phyloP scores from a whole-genome alignment of 2,888 invertebrate species.

The Pheosia tremula region DNA sequence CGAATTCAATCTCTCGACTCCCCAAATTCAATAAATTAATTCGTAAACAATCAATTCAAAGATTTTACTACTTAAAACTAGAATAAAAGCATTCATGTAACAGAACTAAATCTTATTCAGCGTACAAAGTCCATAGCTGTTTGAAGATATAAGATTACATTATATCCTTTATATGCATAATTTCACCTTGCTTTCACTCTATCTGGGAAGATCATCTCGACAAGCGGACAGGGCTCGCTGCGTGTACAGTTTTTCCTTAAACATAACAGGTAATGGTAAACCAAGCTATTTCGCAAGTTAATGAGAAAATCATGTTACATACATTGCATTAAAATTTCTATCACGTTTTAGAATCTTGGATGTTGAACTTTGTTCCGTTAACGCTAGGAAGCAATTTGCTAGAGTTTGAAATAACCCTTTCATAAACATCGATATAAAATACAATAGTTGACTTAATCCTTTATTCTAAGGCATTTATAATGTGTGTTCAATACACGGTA shows the following conservation, averaged over 20 bases:
- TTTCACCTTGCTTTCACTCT: constrained; percentile 41
- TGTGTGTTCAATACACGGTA: no score
- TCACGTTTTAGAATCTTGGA: neutral
- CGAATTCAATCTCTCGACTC: no score
- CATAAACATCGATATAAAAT: neutral
- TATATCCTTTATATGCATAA: constrained; percentile 30
- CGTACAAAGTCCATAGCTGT: constrained; percentile 7
- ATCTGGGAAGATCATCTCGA: constrained; percentile 46
- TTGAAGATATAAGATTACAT: constrained; percentile 26
- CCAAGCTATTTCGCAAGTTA: neutral
- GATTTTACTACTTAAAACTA: no score
- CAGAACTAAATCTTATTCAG: neutral
- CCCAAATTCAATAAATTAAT: no score
- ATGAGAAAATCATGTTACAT: neutral
- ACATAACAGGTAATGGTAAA: neutral
- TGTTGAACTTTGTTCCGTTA: neutral
- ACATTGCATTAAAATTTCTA: neutral
- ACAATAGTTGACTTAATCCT: no score
- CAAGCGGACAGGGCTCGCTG: constrained; percentile 23
- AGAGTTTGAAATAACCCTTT: neutral
- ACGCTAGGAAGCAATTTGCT: neutral
- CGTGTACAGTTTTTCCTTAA: constrained; percentile 30
- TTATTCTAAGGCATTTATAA: no score
- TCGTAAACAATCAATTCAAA: no score
- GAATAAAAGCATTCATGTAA: no score